Percentiles rank a stretch among this genome's conserved stretches.
Conservation (phyloP, 2,888 invertebrate genomes). For the Sinelater perroti region DNA sequence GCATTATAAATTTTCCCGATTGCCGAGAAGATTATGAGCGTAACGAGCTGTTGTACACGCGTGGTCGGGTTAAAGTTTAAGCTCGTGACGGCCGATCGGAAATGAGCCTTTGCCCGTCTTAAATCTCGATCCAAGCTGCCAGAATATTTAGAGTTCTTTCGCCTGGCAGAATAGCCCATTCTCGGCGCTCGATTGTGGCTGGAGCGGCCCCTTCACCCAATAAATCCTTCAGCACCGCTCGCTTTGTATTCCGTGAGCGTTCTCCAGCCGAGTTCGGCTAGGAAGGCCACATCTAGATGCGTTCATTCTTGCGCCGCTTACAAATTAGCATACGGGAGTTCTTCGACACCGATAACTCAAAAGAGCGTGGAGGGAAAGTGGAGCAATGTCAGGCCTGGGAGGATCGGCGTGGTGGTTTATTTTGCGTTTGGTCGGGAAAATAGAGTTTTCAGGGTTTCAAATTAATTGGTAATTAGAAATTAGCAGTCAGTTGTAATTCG, state of each 20-base stretch:
- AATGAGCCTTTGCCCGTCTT: too few species aligned
- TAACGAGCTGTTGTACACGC: slow-evolving; percentile 20
- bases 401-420: too few species aligned
- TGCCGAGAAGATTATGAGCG: slow-evolving; percentile 1
- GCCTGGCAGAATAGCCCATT: too few species aligned
- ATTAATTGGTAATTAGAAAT: slow-evolving; percentile 21
- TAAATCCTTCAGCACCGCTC: slow-evolving; percentile 10
- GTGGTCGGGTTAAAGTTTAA: slow-evolving; percentile 25
- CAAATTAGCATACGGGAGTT: neutral
- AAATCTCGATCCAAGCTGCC: too few species aligned
- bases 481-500: slow-evolving; percentile 8
- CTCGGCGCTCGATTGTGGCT: slow-evolving; percentile 6
- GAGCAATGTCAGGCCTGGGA: slow-evolving; percentile 12
- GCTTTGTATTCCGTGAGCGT: slow-evolving; percentile 13
- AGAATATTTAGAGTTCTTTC: too few species aligned
- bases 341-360: too few species aligned
- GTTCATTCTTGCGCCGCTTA: neutral
- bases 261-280: slow-evolving; percentile 7
- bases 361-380: slow-evolving; percentile 2
- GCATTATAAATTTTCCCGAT: slow-evolving; percentile 10
- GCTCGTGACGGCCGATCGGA: slow-evolving; percentile 21
- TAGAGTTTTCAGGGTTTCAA: too few species aligned
- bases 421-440: too few species aligned
- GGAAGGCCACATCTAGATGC: slow-evolving; percentile 10
- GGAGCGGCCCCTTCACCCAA: slow-evolving; percentile 13